Conservation (phyloP, 2,888 invertebrate species). For the Euplexia lucipara region DNA sequence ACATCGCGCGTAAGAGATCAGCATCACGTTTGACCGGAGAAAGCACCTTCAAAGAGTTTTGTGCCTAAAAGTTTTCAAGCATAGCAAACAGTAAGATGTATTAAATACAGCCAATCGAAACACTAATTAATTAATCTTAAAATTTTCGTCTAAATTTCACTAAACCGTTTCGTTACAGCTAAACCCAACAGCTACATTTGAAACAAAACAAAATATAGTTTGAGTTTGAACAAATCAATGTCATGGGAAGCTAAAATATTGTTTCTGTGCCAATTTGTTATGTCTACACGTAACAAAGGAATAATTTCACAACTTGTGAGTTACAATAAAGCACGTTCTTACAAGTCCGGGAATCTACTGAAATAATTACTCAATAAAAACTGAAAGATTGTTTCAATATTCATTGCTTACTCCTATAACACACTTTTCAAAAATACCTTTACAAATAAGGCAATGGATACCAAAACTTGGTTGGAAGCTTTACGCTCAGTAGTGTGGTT, state of each 20-base stretch:
- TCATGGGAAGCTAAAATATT: slow-evolving; percentile 65
- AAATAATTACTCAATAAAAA: slow-evolving; percentile 9
- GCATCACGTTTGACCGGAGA: slow-evolving; percentile 46
- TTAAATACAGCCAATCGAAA: slow-evolving; percentile 12
- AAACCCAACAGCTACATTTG: slow-evolving; percentile 29
- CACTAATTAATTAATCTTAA: slow-evolving; percentile 50
- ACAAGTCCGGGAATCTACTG: slow-evolving; percentile 38
- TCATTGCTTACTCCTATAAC: slow-evolving; percentile 18
- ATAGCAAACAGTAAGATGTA: slow-evolving; percentile 4
- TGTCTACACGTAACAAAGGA: slow-evolving; percentile 67
- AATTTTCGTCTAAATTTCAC: slow-evolving; percentile 45
- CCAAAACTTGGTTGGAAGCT: slow-evolving; percentile 1
- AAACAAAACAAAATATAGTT: slow-evolving; percentile 42
- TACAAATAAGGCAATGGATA: slow-evolving; percentile 41
- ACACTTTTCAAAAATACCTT: not conserved
- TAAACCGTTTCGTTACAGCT: slow-evolving; percentile 52
- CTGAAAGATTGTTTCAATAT: not conserved
- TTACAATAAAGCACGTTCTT: slow-evolving; percentile 60
- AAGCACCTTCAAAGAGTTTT: slow-evolving; percentile 23
- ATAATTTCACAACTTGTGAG: slow-evolving; percentile 63
- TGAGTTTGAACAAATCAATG: slow-evolving; percentile 62
- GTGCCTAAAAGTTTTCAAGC: not conserved
- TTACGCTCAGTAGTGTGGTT: slow-evolving; percentile 14
- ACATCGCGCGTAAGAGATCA: slow-evolving; percentile 46
- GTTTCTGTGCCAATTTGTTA: slow-evolving; percentile 61